Evolutionary conservation across 1,140 invertebrate genomes (phyloP).

Genomic region (Notospermus geniculatus): DNA sequence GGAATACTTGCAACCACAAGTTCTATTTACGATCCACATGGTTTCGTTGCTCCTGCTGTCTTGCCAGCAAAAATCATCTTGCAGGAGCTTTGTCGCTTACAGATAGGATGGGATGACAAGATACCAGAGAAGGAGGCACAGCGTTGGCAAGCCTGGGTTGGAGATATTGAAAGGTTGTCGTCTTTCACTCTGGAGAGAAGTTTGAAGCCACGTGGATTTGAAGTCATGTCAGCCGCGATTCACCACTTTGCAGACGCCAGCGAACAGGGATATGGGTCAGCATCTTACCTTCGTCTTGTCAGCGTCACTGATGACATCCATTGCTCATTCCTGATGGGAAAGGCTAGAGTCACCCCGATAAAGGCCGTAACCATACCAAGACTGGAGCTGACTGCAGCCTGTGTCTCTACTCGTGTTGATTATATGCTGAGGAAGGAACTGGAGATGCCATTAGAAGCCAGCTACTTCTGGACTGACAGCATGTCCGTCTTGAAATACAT

Average conservation of each 20-base stretch:
- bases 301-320: constrained; percentile 15
- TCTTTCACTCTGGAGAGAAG: background rate
- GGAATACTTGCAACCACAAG: constrained; percentile 1
- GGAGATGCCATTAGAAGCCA: background rate
- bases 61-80: constrained; percentile 10
- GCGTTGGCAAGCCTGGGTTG: background rate
- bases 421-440: constrained; percentile 4
- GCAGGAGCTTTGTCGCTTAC: background rate
- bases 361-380: constrained; percentile 47
- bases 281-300: constrained; percentile 21
- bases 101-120: constrained; percentile 6
- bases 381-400: constrained; percentile 53
- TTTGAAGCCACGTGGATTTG: constrained; percentile 9
- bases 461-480: too few species aligned
- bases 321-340: constrained; percentile 30
- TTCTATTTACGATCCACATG: constrained; percentile 12
- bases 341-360: constrained; percentile 43
- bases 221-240: constrained; percentile 1
- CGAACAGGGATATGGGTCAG: constrained; percentile 23
- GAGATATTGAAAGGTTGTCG: background rate
- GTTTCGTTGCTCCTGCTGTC: constrained; percentile 10
- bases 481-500: constrained; percentile 22
- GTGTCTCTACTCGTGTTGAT: constrained; percentile 41
- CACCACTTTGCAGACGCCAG: constrained; percentile 29
- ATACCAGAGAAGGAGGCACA: background rate